phyloP scores from a whole-genome alignment of 1,140 invertebrate genomes.

The Luehdorfia chinensis region DNA sequence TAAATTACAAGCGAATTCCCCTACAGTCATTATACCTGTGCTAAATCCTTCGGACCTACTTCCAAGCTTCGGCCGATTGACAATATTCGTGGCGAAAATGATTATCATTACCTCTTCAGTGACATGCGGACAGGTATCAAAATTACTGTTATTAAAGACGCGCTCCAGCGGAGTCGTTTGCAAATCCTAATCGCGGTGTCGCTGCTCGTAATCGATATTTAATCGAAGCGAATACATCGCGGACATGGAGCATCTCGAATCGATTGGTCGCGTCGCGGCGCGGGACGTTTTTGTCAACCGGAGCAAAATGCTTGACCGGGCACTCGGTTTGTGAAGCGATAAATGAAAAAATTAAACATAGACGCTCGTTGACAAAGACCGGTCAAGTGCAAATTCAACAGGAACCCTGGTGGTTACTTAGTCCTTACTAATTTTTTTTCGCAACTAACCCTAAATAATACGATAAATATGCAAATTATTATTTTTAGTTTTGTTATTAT shows the following conservation, averaged over 20 bases:
- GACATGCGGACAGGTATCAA: constrained; percentile 3
- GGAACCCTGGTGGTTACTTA: too few species aligned
- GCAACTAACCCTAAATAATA: too few species aligned
- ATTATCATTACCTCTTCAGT: constrained; percentile 3
- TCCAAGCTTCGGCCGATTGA: neutral
- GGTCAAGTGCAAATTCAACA: too few species aligned
- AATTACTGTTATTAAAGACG: constrained; percentile 7
- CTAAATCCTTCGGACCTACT: too few species aligned
- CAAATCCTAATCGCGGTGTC: constrained; percentile 10
- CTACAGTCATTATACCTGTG: too few species aligned
- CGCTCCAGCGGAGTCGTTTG: constrained; percentile 2
- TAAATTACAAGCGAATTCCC: too few species aligned
- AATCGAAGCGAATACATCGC: constrained; percentile 36
- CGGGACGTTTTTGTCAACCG: constrained; percentile 30
- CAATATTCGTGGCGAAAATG: constrained; percentile 1
- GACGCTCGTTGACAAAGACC: neutral
- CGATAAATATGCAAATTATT: too few species aligned
- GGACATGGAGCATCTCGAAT: constrained; percentile 32
- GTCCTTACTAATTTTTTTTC: neutral
- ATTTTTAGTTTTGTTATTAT: too few species aligned
- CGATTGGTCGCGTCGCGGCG: constrained; percentile 28
- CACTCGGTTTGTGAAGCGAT: constrained; percentile 5
- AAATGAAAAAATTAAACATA: neutral
- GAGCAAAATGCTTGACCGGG: constrained; percentile 23
- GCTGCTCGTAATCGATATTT: constrained; percentile 38